Evolutionary conservation across 2,797 vertebrate genomes (phyloP).

Genomic region (Poecile montanus): DNA sequence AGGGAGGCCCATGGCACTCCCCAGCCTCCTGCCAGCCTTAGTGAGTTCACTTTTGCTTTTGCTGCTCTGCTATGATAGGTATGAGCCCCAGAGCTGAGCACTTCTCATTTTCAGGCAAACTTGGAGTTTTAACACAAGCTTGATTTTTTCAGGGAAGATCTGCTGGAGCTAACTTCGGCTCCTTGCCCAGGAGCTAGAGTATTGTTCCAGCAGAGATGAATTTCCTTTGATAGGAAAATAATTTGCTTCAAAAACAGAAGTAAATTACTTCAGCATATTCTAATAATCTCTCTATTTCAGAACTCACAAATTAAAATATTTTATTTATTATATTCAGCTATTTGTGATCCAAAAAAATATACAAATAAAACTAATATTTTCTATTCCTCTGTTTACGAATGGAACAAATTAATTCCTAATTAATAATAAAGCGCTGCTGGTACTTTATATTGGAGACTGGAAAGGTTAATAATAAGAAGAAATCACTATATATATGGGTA

Average conservation of each 20-base stretch:
- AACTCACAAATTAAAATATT: not conserved
- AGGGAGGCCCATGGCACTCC: not conserved
- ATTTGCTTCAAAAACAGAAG: conserved; percentile 4
- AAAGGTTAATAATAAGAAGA: not conserved
- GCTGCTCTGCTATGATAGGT: not conserved
- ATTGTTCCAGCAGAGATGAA: not conserved
- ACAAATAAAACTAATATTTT: not conserved
- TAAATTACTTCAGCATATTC: not conserved
- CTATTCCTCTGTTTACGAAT: not conserved
- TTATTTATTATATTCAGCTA: not conserved
- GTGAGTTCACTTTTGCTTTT: not conserved
- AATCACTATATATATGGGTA: not conserved
- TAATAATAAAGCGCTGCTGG: not conserved
- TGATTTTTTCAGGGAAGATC: not conserved
- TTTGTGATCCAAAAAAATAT: not conserved
- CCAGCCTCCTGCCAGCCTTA: not conserved
- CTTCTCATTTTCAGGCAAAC: not conserved
- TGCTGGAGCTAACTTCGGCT: not conserved
- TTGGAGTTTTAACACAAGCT: not conserved
- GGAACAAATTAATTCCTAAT: not conserved
- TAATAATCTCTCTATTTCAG: not conserved
- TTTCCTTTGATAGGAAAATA: not conserved
- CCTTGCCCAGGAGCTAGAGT: not conserved
- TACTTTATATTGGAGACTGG: not conserved
- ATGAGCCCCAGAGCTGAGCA: not conserved